These are phyloP conservation scores for Zapornia atra DNA, from an alignment of 2,113 vertebrate species.

Conservation along the genomic window DNA sequence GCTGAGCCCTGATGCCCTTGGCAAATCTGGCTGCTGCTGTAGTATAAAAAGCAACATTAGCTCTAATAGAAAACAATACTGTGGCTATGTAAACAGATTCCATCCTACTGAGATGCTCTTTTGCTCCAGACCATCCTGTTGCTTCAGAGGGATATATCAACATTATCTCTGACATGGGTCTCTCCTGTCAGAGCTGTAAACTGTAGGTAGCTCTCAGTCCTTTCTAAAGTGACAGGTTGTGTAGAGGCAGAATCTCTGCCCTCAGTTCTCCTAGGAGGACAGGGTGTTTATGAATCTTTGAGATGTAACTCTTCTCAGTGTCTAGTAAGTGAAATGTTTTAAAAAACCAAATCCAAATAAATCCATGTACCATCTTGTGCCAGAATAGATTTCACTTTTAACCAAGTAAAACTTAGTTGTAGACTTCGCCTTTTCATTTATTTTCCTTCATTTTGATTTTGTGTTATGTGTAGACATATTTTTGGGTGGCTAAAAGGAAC, in stretches of 20 bases:
- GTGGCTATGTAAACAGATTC: background rate
- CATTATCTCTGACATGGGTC: background rate
- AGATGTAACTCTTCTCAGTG: background rate
- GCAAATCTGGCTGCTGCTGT: background rate
- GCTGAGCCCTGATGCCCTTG: background rate
- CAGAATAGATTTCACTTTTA: background rate
- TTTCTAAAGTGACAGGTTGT: background rate
- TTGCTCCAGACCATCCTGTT: background rate
- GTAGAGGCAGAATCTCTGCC: background rate
- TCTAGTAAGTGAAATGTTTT: background rate
- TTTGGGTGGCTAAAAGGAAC: background rate
- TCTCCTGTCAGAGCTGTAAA: background rate
- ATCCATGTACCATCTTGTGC: background rate
- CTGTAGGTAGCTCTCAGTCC: background rate
- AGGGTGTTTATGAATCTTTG: background rate
- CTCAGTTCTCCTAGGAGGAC: background rate
- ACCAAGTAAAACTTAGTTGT: background rate
- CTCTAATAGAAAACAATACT: background rate
- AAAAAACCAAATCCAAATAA: background rate
- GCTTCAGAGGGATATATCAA: background rate
- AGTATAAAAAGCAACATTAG: background rate
- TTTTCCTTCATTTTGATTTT: conserved; percentile 4
- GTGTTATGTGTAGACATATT: background rate
- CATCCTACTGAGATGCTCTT: background rate
- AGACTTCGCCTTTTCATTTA: background rate